These are phyloP conservation scores for Nilaparvata lugens DNA, from an alignment of 1,140 invertebrate genomes.

Conservation along the genomic window DNA sequence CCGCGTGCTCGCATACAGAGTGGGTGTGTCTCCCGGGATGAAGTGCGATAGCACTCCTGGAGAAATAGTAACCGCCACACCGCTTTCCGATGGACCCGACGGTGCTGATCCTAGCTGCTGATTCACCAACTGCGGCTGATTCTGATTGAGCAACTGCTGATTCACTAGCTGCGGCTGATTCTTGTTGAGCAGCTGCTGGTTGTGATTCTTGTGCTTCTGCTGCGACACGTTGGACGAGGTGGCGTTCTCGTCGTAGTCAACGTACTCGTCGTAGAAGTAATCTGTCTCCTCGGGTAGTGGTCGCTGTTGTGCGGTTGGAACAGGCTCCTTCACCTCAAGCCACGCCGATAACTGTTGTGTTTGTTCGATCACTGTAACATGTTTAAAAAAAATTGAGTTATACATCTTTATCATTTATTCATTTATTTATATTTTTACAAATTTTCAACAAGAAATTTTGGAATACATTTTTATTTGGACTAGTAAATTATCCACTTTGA, in stretches of 20 bases:
- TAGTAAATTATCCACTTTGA: too few relatives aligned
- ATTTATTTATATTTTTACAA: too few relatives aligned
- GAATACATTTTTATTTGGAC: too few relatives aligned
- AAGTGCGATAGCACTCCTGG: conserved; percentile 34
- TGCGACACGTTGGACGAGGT: conserved; percentile 33
- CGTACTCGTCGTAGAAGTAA: conserved; percentile 72
- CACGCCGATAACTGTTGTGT: conserved; percentile 14
- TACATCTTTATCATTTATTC: not conserved
- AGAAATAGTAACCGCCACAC: conserved; percentile 17
- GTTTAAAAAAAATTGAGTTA: not conserved
- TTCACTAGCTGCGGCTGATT: not conserved
- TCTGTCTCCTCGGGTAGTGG: conserved; percentile 60
- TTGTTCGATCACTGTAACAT: conserved; percentile 13
- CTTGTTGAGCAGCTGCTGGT: not conserved
- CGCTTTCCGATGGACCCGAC: not conserved
- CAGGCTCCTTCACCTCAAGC: conserved; percentile 8
- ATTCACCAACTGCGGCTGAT: conserved; percentile 25
- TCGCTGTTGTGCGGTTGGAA: not conserved
- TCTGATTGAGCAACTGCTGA: conserved; percentile 28
- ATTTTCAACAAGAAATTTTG: too few relatives aligned
- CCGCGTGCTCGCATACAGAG: conserved; percentile 44
- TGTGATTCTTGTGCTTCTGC: conserved; percentile 27
- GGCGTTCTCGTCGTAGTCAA: conserved; percentile 55
- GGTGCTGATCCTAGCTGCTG: conserved; percentile 5
- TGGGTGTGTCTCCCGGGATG: conserved; percentile 49